Conservation (phyloP, 2,888 invertebrate species). For the Tetrapedia diversipes region DNA sequence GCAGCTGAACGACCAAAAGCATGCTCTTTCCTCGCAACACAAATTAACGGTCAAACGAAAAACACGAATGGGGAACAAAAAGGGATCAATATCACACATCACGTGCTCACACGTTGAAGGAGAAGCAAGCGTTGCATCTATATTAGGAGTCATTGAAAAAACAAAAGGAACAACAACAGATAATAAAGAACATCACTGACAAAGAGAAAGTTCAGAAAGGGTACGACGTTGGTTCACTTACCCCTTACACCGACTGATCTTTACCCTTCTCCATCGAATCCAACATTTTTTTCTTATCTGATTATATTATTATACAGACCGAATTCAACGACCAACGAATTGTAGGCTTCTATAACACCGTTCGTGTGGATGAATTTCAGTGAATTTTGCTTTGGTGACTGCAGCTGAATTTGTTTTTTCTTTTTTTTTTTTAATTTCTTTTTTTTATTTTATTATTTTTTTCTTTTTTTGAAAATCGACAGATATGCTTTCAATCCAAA, state of each 20-base stretch:
- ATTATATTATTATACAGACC: too few relatives aligned
- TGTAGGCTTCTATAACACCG: too few relatives aligned
- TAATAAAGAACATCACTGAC: too few relatives aligned
- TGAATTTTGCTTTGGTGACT: too few relatives aligned
- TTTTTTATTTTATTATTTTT: neutral
- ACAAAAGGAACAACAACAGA: too few relatives aligned
- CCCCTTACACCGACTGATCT: constrained; percentile 37
- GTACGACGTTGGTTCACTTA: constrained; percentile 43
- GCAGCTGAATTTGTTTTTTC: neutral
- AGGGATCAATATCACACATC: neutral
- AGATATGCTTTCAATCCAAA: constrained; percentile 36
- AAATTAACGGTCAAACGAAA: too few relatives aligned
- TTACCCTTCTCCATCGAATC: neutral
- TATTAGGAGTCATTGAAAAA: too few relatives aligned
- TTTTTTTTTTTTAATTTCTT: neutral
- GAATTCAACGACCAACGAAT: too few relatives aligned
- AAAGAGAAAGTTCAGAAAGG: constrained; percentile 17
- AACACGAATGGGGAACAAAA: neutral
- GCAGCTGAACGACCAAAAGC: too few relatives aligned
- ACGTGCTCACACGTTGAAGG: constrained; percentile 9
- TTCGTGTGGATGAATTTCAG: too few relatives aligned
- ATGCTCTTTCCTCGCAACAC: constrained; percentile 23
- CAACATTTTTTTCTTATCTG: neutral
- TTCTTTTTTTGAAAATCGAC: neutral
- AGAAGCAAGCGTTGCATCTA: constrained; percentile 17